Conservation (phyloP, 2,888 invertebrate species). For the Athalia rosae region DNA sequence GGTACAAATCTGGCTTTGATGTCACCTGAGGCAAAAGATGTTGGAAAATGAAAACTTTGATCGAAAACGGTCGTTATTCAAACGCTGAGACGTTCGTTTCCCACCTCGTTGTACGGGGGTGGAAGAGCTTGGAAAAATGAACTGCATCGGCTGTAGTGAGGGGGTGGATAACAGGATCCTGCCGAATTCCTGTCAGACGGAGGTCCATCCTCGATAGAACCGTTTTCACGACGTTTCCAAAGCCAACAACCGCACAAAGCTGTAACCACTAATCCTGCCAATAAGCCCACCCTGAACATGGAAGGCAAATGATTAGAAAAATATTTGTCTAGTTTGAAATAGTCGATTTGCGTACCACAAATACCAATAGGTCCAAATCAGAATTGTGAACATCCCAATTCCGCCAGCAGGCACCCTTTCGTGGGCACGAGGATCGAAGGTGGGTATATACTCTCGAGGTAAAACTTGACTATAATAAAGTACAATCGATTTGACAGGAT, state of each 20-base stretch:
- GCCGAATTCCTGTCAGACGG: constrained; percentile 86
- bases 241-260: constrained; percentile 82
- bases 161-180: constrained; percentile 88
- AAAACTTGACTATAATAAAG: constrained; percentile 12
- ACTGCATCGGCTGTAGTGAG: constrained; percentile 88
- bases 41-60: too few species aligned
- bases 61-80: too few species aligned
- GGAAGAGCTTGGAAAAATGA: constrained; percentile 84
- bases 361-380: constrained; percentile 83
- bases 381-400: constrained; percentile 77
- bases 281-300: constrained; percentile 72
- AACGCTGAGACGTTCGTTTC: constrained; percentile 16
- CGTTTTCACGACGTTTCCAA: constrained; percentile 77
- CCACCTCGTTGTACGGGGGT: constrained; percentile 90
- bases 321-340: background rate
- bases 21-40: constrained; percentile 79
- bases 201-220: constrained; percentile 75
- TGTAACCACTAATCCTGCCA: constrained; percentile 82
- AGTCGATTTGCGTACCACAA: constrained; percentile 73
- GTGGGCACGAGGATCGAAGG: constrained; percentile 18
- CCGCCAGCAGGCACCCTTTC: constrained; percentile 53
- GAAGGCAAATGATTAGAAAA: background rate
- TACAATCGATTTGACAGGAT: background rate
- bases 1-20: constrained; percentile 90
- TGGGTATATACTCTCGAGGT: background rate